Base-by-base conservation (phyloP, 2,888 invertebrate species). In the Platycheirus rosarum region DNA sequence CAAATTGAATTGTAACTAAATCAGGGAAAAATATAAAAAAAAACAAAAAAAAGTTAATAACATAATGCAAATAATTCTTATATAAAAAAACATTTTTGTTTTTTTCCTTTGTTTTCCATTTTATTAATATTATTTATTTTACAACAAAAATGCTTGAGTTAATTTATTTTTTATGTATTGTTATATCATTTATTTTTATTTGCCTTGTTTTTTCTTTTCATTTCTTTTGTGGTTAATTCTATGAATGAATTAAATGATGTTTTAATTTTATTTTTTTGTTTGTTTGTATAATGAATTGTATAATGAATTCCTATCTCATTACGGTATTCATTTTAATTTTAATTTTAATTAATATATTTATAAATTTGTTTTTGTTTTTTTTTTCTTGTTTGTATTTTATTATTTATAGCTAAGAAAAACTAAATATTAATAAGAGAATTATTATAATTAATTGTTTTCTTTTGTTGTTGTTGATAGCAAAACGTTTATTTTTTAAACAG, bases 251-350 rank as follows among this genome's bases (percentile, higher is more conserved):
- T 77, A 82, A 82, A 76, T 76, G 82, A 70, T 53, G 9, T 35
- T 49, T 55, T 68, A 23, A 44, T 71, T 53, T 51, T 46, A 44
- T 51, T 46, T 37, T 48, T 32, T 70, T 71, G 18, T 62, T 49
- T 49, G 29, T 63, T 3, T 46, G 16, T 55, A 68, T 46, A 80
- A 75, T 75, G 80, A 76, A 76, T 82, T 82, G 37, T 71, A 70
- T 80, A 80, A 80, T 80, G 75, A 75, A 80, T 80, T 80, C 75
- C 75, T 80, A 80, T 75, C 80, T 80, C 70, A 80, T 75, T 70
- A 80, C 70, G 80, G 70, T 80, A 75, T 80, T 70, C 75, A 75
- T 53, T 80, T 70, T 60, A 75, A 51, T 80, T 70, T 60, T 60
- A 65, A 8, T 76, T 48, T 60, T 70, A 35, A 55, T 69, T 68